Evolutionary conservation across 1,140 invertebrate genomes (phyloP), one percentile per base, ranked within the genome.

Genomic region (Cherax quadricarinatus): DNA sequence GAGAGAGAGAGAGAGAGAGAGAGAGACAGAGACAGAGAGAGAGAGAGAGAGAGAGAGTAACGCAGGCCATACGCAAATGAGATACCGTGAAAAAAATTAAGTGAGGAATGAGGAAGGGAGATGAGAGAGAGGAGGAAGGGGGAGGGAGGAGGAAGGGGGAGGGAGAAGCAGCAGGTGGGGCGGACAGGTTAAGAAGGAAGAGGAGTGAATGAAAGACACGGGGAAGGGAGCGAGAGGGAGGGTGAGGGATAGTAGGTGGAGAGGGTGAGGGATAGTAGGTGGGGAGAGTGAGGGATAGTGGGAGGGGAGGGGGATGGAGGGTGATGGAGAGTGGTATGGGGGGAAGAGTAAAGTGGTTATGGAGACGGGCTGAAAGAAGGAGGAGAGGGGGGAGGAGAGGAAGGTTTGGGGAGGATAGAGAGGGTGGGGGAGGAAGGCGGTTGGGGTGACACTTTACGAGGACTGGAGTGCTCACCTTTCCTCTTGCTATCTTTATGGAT

Each of bases 401-500:
- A 41, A 41, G 30, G 30, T 0, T 41, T 41, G 30, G 30, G 30
- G 30, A 41, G 30, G 30, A 41, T 41, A 41, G 30, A 41, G 30
- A 41, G 30, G 30, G 30, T 41, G 30, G 30, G 30, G 30, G 30
- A 41, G 30, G 30, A 41, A 41, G 30, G 30, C 30, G 30, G 30
- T 41, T 41, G 30, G 30, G 73, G 73, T 78, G 73, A 78, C 73
- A 78, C 73, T 78, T 78, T 78, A 78, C 73, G 73, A 78, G 73
- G 21, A 9, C 30, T 41, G 30, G 21, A n/a, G 30, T 9, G 21
- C 30, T 78, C 73, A 78, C 73, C 30, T 78, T 78, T 78, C 73
- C 73, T 78, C 73, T 7, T n/a, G 30, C 1, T 78, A 78, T 78
- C 73, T 78, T 78, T 78, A 78, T 78, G 73, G 12, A n/a, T n/a